These are phyloP conservation scores for Rhopalosiphum padi DNA, from an alignment of 1,140 invertebrate genomes.

Conservation along the genomic window DNA sequence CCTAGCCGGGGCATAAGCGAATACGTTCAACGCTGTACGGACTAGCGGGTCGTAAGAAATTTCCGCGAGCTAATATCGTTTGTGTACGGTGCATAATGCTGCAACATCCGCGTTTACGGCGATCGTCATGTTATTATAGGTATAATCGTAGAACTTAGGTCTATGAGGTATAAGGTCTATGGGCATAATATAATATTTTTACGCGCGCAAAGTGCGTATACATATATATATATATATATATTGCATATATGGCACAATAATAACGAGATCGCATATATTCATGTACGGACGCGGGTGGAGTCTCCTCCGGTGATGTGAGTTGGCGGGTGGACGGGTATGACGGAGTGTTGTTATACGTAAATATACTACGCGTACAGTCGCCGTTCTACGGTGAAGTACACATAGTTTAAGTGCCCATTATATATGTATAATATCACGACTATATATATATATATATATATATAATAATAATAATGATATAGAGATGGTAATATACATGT, in stretches of 20 bases:
- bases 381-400: not conserved
- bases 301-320: not conserved
- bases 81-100: not conserved
- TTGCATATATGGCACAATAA: not conserved
- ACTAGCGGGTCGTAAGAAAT: not conserved
- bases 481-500: not conserved
- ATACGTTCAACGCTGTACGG: not conserved
- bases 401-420: not conserved
- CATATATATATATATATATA: not conserved
- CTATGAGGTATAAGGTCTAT: too few relatives aligned
- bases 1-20: not conserved
- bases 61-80: not conserved
- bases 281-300: not conserved
- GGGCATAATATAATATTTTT: not conserved
- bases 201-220: not conserved
- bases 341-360: not conserved
- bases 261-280: not conserved
- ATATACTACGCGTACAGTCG: not conserved
- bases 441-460: too few relatives aligned
- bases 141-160: too few relatives aligned
- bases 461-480: not conserved
- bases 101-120: not conserved
- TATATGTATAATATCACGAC: not conserved
- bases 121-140: not conserved
- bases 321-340: not conserved